These are phyloP conservation scores for Neodiprion fabricii DNA, from an alignment of 1,140 invertebrate species.

Conservation along the genomic window DNA sequence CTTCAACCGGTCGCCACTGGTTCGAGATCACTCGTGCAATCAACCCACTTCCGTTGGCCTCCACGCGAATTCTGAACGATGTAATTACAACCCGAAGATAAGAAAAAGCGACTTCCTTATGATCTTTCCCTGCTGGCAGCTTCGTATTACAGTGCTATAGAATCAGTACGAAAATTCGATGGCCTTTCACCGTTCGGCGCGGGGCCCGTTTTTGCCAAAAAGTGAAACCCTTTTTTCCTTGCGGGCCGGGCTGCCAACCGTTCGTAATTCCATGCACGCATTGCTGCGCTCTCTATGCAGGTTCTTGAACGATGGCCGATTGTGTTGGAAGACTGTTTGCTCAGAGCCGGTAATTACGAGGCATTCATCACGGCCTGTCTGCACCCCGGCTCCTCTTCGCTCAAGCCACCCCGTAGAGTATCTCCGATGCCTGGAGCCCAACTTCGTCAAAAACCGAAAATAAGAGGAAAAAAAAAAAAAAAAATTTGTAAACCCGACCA, in stretches of 20 bases:
- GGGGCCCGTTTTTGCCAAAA: too few relatives aligned
- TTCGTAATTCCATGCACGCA: too few relatives aligned
- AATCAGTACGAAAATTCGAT: background rate
- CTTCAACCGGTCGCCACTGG: background rate
- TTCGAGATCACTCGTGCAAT: background rate
- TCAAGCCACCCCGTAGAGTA: too few relatives aligned
- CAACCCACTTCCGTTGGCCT: background rate
- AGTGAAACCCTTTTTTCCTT: too few relatives aligned
- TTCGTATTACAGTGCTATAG: background rate
- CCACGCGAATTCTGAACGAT: background rate
- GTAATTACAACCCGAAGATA: background rate
- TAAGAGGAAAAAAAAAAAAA: too few relatives aligned
- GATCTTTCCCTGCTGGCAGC: background rate
- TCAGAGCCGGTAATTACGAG: background rate
- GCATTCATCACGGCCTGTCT: background rate
- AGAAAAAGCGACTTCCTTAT: background rate
- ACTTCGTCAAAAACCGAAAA: too few relatives aligned
- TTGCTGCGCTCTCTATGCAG: too few relatives aligned
- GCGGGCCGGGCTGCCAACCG: too few relatives aligned
- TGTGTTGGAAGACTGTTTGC: background rate
- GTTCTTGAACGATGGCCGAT: background rate
- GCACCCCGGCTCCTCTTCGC: background rate
- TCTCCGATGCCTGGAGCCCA: too few relatives aligned
- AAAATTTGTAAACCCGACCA: too few relatives aligned
- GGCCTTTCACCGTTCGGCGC: background rate